A percentile compares a stretch with the other conserved stretches of the same genome.
Evolutionary conservation across 2,888 invertebrate genomes (phyloP).

Genomic region (Sceliomorpha sp.): DNA sequence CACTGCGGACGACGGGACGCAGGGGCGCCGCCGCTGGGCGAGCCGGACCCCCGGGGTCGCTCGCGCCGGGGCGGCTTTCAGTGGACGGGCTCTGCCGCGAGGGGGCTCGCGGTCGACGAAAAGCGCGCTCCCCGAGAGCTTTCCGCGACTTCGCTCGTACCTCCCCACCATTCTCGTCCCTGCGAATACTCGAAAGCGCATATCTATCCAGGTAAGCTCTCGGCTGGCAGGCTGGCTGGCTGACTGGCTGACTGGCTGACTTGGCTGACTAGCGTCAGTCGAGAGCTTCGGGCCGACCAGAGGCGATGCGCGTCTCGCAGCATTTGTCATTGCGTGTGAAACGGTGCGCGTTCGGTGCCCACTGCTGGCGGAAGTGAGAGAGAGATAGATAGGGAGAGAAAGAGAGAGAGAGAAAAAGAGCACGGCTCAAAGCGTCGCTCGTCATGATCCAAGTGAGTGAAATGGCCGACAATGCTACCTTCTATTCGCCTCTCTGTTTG

Average conservation of each 20-base stretch:
- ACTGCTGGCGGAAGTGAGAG: slow-evolving; percentile 39
- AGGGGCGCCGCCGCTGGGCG: no score
- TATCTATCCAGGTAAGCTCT: slow-evolving; percentile 47
- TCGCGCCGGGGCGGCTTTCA: no score
- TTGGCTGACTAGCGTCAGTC: slow-evolving; percentile 48
- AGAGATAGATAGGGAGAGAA: no score
- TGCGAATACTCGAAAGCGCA: slow-evolving; percentile 47
- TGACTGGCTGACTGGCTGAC: slow-evolving; percentile 21
- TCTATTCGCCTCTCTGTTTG: slow-evolving; percentile 1
- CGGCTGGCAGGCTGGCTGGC: slow-evolving; percentile 24
- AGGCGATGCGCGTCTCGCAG: slow-evolving; percentile 54
- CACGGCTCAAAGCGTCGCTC: no score
- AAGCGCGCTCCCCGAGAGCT: not conserved
- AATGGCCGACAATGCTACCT: no score
- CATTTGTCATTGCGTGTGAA: slow-evolving; percentile 51
- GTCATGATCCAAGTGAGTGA: no score
- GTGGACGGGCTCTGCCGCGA: no score
- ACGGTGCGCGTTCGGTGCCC: slow-evolving; percentile 52
- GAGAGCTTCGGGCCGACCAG: slow-evolving; percentile 57
- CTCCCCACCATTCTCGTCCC: slow-evolving; percentile 35
- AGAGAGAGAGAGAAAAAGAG: no score
- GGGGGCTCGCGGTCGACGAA: no score
- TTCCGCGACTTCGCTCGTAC: slow-evolving; percentile 3
- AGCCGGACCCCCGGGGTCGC: no score
- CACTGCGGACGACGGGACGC: no score